Base-by-base conservation (phyloP, 2,113 vertebrate genomes). In the Columba livia region DNA sequence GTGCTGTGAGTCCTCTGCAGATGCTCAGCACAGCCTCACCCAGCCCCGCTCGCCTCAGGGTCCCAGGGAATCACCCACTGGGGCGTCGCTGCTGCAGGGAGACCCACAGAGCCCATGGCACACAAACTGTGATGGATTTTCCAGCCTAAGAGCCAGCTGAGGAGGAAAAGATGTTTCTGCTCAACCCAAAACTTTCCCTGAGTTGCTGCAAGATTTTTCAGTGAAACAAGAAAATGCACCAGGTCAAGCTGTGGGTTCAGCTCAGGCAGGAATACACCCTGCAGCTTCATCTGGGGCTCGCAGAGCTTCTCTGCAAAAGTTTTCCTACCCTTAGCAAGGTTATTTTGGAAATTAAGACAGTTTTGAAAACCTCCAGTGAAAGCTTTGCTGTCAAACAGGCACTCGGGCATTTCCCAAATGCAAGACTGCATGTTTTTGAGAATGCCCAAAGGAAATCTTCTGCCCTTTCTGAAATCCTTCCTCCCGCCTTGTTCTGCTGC, bases 391-490 rank as follows among this genome's bases (percentile, higher is more conserved):
- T 31, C 1, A 2, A 48, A 34, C 25, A 84, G 51, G 34, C 15
- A 0, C 62, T 85, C 0, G 10, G 85, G 90, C 92, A 88, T 72
- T 92, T 93, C 92, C 94, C 94, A 88, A 79, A 66, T 0, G 4
- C 56, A 34, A 90, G 50, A 42, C 85, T 95, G 81, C 79, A 19
- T 72, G 93, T 91, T 54, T 91, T 83, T 56, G 88, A 73, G 56
- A 73, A 88, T 20, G 13, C 72, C 67, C 75, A 58, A 95, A 57
- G 75, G 90, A 95, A 90, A 95, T 83, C 66, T 85, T 89, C 92
- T 80, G 83, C 36, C 47, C 69, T 85, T 94, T 84, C 78, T 60
- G 57, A 79, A 92, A 88, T 85, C 73, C 70, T 79, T 69, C 84
- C 95, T 84, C 51, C 70, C 56, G 82, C 67, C 36, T 75, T 8